A percentile compares a stretch with the other conserved stretches of the same genome.
Conservation (phyloP, 2,113 vertebrate genomes). For the Dicrurus megarhynchus region DNA sequence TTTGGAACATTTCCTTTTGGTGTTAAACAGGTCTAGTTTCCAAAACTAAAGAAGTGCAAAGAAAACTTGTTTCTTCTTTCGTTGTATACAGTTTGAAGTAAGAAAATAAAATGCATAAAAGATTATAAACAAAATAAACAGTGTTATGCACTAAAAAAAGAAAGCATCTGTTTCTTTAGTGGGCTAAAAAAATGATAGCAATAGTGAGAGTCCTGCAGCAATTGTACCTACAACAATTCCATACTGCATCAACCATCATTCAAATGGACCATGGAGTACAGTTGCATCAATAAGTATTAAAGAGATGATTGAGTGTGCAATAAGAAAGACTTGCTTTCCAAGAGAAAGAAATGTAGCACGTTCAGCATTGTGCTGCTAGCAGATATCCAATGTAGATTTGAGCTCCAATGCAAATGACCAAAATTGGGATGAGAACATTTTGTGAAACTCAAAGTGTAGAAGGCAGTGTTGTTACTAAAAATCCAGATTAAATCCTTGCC, state of each 20-base stretch:
- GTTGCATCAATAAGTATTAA: neutral
- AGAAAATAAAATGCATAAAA: neutral
- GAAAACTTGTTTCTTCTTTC: neutral
- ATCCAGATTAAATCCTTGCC: neutral
- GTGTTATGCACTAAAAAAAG: neutral
- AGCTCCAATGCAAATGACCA: neutral
- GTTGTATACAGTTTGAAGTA: neutral
- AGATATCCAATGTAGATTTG: neutral
- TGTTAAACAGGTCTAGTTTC: neutral
- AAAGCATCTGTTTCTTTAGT: neutral
- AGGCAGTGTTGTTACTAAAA: neutral
- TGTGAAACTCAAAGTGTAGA: neutral
- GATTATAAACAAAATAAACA: neutral
- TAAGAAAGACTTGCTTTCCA: neutral
- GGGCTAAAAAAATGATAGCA: neutral
- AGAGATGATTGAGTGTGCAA: neutral
- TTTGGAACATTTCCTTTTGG: neutral
- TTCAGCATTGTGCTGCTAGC: neutral
- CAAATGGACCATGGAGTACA: fast-evolving
- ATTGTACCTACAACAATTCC: neutral
- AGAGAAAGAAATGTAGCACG: fast-evolving
- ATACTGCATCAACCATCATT: neutral
- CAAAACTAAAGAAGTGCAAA: neutral
- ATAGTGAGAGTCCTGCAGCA: neutral
- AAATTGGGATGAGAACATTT: neutral